Conservation (phyloP, 2,888 invertebrate species). For the Orthosia incerta region DNA sequence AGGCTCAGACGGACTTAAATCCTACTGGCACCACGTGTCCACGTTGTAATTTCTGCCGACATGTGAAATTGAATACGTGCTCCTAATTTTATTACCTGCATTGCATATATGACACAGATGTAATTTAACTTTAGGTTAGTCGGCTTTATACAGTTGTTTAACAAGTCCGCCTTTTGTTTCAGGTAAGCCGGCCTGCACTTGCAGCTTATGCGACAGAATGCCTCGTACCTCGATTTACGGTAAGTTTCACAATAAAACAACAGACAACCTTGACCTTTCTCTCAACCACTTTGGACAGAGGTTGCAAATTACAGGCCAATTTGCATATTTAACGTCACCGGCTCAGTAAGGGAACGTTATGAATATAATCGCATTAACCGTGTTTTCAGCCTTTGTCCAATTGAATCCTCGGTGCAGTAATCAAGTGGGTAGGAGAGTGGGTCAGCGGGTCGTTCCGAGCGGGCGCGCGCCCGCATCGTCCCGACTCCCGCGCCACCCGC, state of each 20-base stretch:
- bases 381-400: slow-evolving; percentile 86
- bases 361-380: slow-evolving; percentile 83
- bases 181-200: slow-evolving; percentile 85
- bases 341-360: slow-evolving; percentile 71
- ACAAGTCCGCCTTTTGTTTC: slow-evolving; percentile 73
- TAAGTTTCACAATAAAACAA: slow-evolving; percentile 74
- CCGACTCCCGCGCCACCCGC: slow-evolving; percentile 50
- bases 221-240: slow-evolving; percentile 77
- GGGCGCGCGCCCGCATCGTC: slow-evolving; percentile 72
- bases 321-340: slow-evolving; percentile 68
- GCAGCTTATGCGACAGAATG: slow-evolving; percentile 80
- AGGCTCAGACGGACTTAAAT: slow-evolving; percentile 54
- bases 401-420: slow-evolving; percentile 84
- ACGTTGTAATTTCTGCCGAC: slow-evolving; percentile 51
- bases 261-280: slow-evolving; percentile 69
- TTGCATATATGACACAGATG: slow-evolving; percentile 5
- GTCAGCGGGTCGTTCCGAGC: slow-evolving; percentile 84
- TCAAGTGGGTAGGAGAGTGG: slow-evolving; percentile 83
- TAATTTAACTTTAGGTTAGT: slow-evolving; percentile 29
- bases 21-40: slow-evolving; percentile 29
- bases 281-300: slow-evolving; percentile 61
- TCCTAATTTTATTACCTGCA: slow-evolving; percentile 53
- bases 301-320: slow-evolving; percentile 67
- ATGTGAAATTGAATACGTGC: slow-evolving; percentile 64
- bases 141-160: slow-evolving; percentile 43